Percentiles rank a stretch among this genome's conserved stretches.
Evolutionary conservation across 2,888 invertebrate genomes (phyloP).

Genomic region (Cheilosia scutellata): DNA sequence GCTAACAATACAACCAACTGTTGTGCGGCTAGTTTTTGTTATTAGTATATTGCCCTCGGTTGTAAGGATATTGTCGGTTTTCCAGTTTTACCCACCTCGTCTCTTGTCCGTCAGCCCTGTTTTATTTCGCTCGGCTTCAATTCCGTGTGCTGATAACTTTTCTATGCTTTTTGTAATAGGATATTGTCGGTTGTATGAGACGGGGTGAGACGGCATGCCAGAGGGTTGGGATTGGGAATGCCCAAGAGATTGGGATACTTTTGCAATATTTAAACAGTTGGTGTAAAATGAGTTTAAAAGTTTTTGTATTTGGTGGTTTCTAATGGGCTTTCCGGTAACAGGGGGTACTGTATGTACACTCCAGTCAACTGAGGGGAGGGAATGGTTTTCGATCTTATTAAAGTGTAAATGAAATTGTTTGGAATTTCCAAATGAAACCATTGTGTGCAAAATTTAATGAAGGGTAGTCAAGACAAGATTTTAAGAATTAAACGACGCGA

Average conservation of each 20-base stretch:
- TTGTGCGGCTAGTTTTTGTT: constrained; percentile 74
- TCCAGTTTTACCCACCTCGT: not conserved
- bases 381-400: constrained; percentile 54
- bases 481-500: not conserved
- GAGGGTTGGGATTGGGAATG: not conserved
- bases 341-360: not conserved
- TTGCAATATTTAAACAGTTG: constrained; percentile 73
- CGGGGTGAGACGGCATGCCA: not conserved
- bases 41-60: constrained; percentile 64
- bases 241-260: constrained; percentile 63
- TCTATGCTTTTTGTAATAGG: constrained; percentile 71
- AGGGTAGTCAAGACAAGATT: constrained; percentile 13
- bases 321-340: constrained; percentile 38
- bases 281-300: constrained; percentile 74
- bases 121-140: constrained; percentile 57
- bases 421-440: constrained; percentile 64
- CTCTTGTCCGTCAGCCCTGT: constrained; percentile 23
- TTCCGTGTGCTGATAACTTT: constrained; percentile 69
- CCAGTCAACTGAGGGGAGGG: not conserved
- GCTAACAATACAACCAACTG: constrained; percentile 73
- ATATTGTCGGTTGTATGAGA: constrained; percentile 48
- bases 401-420: constrained; percentile 69
- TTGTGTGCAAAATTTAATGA: constrained; percentile 51
- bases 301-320: constrained; percentile 71
- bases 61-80: constrained; percentile 61